Percentiles rank a stretch among this genome's conserved stretches.
These are phyloP conservation scores for Entomyzon cyanotis DNA, from an alignment of 2,113 vertebrate species.

Conservation along the genomic window DNA sequence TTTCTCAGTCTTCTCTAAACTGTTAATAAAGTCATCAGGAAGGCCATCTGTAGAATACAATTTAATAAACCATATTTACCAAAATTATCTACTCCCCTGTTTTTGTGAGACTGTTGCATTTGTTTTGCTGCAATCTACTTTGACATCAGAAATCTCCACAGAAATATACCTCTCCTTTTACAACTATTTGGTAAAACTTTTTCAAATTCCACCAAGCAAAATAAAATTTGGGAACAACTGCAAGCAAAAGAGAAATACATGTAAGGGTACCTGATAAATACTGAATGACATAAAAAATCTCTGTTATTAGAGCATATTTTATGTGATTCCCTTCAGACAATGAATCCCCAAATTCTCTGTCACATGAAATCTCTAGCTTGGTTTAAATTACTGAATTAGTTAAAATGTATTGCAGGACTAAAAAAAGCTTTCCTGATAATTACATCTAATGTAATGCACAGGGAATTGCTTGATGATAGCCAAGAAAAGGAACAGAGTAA, in stretches of 20 bases:
- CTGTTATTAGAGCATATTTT: background rate
- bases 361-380: background rate
- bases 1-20: conserved; percentile 80
- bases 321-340: background rate
- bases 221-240: background rate
- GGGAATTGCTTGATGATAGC: background rate
- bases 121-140: background rate
- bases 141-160: background rate
- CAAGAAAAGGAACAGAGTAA: background rate
- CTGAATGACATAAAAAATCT: background rate
- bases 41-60: conserved; percentile 80
- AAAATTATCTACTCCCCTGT: background rate
- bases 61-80: conserved; percentile 1
- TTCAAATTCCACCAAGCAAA: background rate
- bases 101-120: background rate
- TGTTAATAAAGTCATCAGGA: conserved; percentile 85
- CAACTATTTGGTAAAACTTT: background rate
- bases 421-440: background rate
- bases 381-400: background rate
- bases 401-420: background rate
- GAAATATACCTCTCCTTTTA: background rate
- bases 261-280: background rate
- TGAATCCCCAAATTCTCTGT: background rate
- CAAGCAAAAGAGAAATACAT: background rate
- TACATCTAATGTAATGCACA: background rate